These are phyloP conservation scores for Tauraco erythrolophus DNA, from an alignment of 2,113 vertebrate species.

Conservation along the genomic window DNA sequence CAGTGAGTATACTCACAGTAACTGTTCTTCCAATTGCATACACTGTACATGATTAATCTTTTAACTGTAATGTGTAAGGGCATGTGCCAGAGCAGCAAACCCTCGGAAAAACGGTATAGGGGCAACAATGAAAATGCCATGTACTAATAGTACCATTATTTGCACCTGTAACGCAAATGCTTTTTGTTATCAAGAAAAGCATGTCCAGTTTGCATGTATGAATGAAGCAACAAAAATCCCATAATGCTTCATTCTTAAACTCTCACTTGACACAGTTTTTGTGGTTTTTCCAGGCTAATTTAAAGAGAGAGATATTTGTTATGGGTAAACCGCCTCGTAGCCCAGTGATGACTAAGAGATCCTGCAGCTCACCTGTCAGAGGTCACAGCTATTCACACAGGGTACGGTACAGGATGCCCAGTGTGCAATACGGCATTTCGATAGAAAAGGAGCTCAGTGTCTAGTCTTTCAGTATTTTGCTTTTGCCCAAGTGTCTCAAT, in stretches of 20 bases:
- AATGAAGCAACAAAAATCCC: neutral
- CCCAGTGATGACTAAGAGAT: conserved; percentile 89
- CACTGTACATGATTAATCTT: neutral
- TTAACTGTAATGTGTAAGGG: neutral
- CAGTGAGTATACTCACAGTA: neutral
- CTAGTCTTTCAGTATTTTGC: neutral
- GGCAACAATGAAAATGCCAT: neutral
- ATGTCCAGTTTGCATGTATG: neutral
- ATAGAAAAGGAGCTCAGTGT: conserved; percentile 13
- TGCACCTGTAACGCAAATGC: neutral
- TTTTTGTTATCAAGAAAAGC: neutral
- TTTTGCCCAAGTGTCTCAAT: conserved; percentile 7
- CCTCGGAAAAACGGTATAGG: neutral
- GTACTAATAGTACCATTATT: neutral
- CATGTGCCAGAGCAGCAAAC: neutral
- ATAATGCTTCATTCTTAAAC: neutral
- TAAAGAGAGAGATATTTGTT: conserved; percentile 86
- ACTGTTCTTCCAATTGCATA: neutral
- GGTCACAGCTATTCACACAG: conserved; percentile 84
- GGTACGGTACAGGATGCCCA: conserved; percentile 85
- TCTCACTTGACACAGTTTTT: conserved; percentile 73
- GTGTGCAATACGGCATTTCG: conserved; percentile 18
- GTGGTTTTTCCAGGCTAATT: conserved; percentile 88
- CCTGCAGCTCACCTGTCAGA: conserved; percentile 85
- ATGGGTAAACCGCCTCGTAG: conserved; percentile 96